Evolutionary conservation across 2,888 invertebrate genomes (phyloP).

Genomic region (Loripinus fragilis): DNA sequence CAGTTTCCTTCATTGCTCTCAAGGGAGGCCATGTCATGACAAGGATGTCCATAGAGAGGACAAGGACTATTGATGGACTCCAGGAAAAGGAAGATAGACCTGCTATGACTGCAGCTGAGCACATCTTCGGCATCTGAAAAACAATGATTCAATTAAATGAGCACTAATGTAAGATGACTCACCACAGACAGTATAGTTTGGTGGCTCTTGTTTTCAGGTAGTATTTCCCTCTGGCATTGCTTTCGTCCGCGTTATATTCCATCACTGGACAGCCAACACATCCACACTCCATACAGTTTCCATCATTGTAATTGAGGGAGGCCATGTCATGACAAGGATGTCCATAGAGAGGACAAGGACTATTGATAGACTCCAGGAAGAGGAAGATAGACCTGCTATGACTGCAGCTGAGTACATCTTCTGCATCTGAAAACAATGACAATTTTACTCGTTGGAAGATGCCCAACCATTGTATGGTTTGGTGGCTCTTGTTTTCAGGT

Average conservation of each 20-base stretch:
- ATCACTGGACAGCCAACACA: conserved; percentile 56
- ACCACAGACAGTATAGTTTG: too few species aligned
- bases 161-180: conserved; percentile 61
- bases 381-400: conserved; percentile 64
- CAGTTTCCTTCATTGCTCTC: conserved; percentile 55
- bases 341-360: conserved; percentile 58
- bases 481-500: conserved; percentile 56
- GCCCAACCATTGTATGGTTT: conserved; percentile 62
- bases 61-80: conserved; percentile 67
- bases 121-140: conserved; percentile 54
- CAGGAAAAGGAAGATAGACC: conserved; percentile 61
- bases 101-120: conserved; percentile 68
- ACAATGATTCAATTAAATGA: not conserved
- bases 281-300: conserved; percentile 59
- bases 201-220: conserved; percentile 65
- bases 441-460: conserved; percentile 61
- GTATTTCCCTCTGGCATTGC: conserved; percentile 59
- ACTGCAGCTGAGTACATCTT: conserved; percentile 62
- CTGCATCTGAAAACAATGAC: conserved; percentile 49
- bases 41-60: conserved; percentile 61
- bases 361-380: conserved; percentile 68
- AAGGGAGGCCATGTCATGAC: conserved; percentile 35
- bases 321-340: conserved; percentile 52
- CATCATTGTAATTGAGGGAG: conserved; percentile 41
- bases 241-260: conserved; percentile 60